Percentiles rank a stretch among this genome's conserved stretches.
These are phyloP conservation scores for Mesoclemmys tuberculata DNA, from an alignment of 2,113 vertebrate species.

Conservation along the genomic window DNA sequence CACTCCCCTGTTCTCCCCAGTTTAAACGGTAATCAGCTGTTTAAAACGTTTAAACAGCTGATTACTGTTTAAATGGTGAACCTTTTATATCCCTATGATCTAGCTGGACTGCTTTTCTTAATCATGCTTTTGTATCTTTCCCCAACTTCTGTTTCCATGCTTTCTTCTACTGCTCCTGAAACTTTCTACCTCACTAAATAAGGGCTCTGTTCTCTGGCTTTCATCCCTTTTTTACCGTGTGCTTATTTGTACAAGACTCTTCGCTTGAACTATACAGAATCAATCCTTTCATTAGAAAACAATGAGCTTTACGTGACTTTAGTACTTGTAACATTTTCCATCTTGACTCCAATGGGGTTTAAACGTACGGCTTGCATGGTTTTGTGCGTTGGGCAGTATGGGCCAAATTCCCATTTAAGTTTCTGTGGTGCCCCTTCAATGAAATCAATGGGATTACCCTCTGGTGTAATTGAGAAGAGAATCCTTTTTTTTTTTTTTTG, in stretches of 20 bases:
- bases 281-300: not conserved
- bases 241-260: not conserved
- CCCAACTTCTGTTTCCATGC: not conserved
- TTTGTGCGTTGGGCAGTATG: not conserved
- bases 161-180: not conserved
- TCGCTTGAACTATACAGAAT: not conserved
- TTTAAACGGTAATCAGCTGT: no score
- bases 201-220: not conserved
- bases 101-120: not conserved
- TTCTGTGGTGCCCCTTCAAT: not conserved
- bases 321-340: not conserved
- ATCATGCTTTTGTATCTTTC: not conserved
- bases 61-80: no score
- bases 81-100: not conserved
- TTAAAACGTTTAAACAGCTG: no score
- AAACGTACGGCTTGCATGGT: not conserved
- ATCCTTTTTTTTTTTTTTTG: conserved; percentile 1
- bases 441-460: not conserved
- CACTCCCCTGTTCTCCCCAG: no score
- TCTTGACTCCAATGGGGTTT: not conserved
- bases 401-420: accelerated
- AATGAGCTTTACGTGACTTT: not conserved
- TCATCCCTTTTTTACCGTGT: not conserved
- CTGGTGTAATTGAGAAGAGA: accelerated
- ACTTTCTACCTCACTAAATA: not conserved